These are phyloP conservation scores for Mormyrus proboscirostris DNA, from an alignment of 2,797 vertebrate genomes.

Conservation along the genomic window DNA sequence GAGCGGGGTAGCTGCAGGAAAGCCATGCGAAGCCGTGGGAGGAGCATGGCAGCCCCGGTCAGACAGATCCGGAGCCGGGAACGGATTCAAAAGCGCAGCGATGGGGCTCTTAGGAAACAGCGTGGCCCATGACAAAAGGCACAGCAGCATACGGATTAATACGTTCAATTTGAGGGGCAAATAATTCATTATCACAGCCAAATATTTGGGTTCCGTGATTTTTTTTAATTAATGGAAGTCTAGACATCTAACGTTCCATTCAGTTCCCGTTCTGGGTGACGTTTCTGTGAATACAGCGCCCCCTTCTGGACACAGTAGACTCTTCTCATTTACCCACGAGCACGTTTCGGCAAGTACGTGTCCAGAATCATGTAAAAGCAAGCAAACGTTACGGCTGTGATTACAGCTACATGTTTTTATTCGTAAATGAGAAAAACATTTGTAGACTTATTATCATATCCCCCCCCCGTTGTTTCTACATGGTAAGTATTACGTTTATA, in stretches of 20 bases:
- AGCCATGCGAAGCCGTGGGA: neutral
- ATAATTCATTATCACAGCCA: neutral
- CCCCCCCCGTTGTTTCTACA: neutral
- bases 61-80: neutral
- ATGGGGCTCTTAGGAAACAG: neutral
- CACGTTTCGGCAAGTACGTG: neutral
- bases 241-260: neutral
- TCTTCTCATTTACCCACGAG: neutral
- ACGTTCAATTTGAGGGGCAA: neutral
- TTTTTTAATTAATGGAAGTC: neutral
- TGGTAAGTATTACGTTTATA: neutral
- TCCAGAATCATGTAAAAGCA: neutral
- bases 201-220: neutral
- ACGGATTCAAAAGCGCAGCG: neutral
- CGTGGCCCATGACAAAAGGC: neutral
- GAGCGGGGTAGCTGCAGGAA: neutral
- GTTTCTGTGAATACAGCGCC: conserved; percentile 8
- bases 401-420: neutral
- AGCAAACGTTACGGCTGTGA: neutral
- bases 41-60: neutral
- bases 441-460: neutral
- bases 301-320: neutral
- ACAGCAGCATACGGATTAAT: neutral
- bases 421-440: neutral
- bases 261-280: neutral